phyloP scores from a whole-genome alignment of 2,113 vertebrate species.

The Hoplias malabaricus region DNA sequence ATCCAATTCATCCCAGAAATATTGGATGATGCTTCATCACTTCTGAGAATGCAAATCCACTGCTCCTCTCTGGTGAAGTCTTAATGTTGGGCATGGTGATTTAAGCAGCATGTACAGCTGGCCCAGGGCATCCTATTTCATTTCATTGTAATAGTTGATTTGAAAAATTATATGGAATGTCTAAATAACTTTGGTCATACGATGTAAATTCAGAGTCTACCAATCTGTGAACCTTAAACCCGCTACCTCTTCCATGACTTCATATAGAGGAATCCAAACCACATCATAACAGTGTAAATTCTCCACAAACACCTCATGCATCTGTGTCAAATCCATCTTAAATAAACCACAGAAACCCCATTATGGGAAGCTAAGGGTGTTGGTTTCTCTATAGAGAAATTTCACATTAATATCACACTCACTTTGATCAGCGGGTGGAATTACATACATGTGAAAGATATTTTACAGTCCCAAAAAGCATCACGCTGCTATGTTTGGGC shows the following conservation, averaged over 20 bases:
- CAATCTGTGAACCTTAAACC: neutral
- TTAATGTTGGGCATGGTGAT: too few species aligned
- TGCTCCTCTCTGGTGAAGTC: too few species aligned
- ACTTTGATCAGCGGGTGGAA: constrained; percentile 47
- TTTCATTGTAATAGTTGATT: too few species aligned
- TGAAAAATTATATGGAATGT: too few species aligned
- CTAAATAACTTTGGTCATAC: too few species aligned
- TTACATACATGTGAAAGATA: constrained; percentile 14
- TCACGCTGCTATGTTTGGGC: constrained; percentile 8
- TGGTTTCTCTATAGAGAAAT: neutral
- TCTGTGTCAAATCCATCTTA: constrained; percentile 26
- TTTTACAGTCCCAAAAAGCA: constrained; percentile 1
- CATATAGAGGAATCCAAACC: constrained; percentile 28
- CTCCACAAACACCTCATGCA: neutral
- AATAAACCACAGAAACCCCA: constrained; percentile 41
- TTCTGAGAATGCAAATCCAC: too few species aligned
- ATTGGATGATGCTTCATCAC: too few species aligned
- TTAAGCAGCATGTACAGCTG: too few species aligned
- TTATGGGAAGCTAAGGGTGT: constrained; percentile 13
- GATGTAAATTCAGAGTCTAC: too few species aligned
- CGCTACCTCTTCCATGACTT: constrained; percentile 11
- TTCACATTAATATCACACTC: constrained; percentile 9
- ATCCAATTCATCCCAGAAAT: too few species aligned
- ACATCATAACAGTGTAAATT: constrained; percentile 30
- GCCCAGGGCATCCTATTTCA: too few species aligned